Conservation (phyloP, 1,140 invertebrate species). For the Ptiloglossa arizonensis region DNA sequence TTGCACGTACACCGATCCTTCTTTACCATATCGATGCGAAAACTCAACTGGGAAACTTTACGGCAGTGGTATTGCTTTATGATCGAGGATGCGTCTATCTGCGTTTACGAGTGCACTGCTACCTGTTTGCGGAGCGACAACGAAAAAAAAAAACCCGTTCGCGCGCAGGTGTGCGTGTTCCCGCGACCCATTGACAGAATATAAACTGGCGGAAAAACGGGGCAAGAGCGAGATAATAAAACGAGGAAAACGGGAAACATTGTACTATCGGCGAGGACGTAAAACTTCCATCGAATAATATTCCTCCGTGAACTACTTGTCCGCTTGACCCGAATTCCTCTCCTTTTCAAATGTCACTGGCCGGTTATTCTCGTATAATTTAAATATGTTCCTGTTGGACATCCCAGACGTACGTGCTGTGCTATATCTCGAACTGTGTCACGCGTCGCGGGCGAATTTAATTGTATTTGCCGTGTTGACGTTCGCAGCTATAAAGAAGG, state of each 20-base stretch:
- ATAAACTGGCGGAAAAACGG: neutral
- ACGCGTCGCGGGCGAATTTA: too few relatives aligned
- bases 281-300: neutral
- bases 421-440: too few relatives aligned
- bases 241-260: neutral
- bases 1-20: neutral
- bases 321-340: too few relatives aligned
- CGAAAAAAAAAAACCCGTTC: neutral
- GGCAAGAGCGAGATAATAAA: neutral
- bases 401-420: too few relatives aligned
- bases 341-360: too few relatives aligned
- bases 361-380: neutral
- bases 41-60: slow-evolving; percentile 6
- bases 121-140: neutral
- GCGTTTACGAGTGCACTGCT: slow-evolving; percentile 13
- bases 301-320: neutral
- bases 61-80: slow-evolving; percentile 29
- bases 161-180: neutral
- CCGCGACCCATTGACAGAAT: neutral
- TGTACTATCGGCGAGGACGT: neutral
- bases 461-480: too few relatives aligned
- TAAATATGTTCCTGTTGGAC: too few relatives aligned
- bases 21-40: neutral
- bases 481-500: too few relatives aligned
- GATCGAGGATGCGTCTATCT: slow-evolving; percentile 22